phyloP scores from a whole-genome alignment of 2,888 invertebrate species.

The Lasioglossum villosulum region DNA sequence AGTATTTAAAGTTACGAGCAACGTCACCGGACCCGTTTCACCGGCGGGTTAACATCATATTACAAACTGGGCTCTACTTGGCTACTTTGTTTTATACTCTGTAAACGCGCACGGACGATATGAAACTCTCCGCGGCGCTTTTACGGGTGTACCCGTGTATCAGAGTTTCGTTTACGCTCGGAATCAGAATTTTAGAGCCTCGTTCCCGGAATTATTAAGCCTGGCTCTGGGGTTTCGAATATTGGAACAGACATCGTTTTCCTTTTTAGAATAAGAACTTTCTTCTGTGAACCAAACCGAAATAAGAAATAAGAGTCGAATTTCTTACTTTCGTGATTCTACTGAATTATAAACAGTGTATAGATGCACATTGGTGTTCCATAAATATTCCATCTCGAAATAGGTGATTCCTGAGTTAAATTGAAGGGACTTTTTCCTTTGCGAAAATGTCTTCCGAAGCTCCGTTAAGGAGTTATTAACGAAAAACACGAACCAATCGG shows the following conservation, averaged over 20 bases:
- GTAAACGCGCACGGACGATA: conserved; percentile 31
- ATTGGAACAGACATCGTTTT: background rate
- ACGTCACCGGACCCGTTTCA: conserved; percentile 1
- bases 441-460: too few species aligned
- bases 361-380: too few species aligned
- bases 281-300: background rate
- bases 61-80: conserved; percentile 10
- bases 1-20: conserved; percentile 10
- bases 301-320: background rate
- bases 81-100: conserved; percentile 41
- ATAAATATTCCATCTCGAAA: too few species aligned
- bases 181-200: conserved; percentile 39
- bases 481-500: too few species aligned
- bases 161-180: conserved; percentile 30
- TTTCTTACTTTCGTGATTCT: too few species aligned
- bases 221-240: conserved; percentile 9
- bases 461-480: too few species aligned
- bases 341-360: too few species aligned
- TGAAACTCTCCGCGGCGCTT: conserved; percentile 42
- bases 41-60: conserved; percentile 12
- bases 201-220: conserved; percentile 39
- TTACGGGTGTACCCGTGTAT: background rate
- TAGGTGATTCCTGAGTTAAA: too few species aligned
- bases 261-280: background rate
- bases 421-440: too few species aligned